Conservation (phyloP, 2,113 vertebrate genomes). For the Neogobius melanostomus region DNA sequence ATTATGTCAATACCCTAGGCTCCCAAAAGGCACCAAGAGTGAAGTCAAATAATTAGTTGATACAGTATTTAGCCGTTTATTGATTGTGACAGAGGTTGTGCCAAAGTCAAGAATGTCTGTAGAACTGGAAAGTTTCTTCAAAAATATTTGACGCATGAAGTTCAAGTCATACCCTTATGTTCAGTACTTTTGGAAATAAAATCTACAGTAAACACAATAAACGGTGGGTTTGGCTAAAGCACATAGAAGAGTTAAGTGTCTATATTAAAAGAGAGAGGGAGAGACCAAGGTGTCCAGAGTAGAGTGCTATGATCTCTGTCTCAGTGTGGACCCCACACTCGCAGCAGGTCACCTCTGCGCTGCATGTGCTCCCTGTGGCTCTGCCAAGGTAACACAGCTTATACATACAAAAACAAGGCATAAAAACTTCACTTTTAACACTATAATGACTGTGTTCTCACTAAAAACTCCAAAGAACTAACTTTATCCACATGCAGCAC, state of each 20-base stretch:
- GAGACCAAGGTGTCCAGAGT: constrained; percentile 62
- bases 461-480: constrained; percentile 38
- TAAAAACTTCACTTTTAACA: constrained; percentile 28
- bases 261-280: constrained; percentile 19
- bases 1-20: too few relatives aligned
- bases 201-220: constrained; percentile 15
- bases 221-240: neutral
- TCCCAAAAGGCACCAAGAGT: too few relatives aligned
- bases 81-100: too few relatives aligned
- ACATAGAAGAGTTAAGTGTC: constrained; percentile 17
- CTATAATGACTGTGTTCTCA: constrained; percentile 27
- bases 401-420: constrained; percentile 21
- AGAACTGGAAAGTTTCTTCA: too few relatives aligned
- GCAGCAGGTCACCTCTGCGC: constrained; percentile 38
- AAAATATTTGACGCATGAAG: too few relatives aligned
- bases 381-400: constrained; percentile 1
- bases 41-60: too few relatives aligned
- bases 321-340: constrained; percentile 57
- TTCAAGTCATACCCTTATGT: neutral
- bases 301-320: constrained; percentile 60
- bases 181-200: constrained; percentile 9
- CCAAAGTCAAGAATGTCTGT: too few relatives aligned
- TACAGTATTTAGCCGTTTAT: too few relatives aligned
- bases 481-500: constrained; percentile 34
- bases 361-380: constrained; percentile 24